Evolutionary conservation across 2,888 invertebrate genomes (phyloP), one percentile per base, ranked within the genome.

Genomic region (Apocheima hispidaria): DNA sequence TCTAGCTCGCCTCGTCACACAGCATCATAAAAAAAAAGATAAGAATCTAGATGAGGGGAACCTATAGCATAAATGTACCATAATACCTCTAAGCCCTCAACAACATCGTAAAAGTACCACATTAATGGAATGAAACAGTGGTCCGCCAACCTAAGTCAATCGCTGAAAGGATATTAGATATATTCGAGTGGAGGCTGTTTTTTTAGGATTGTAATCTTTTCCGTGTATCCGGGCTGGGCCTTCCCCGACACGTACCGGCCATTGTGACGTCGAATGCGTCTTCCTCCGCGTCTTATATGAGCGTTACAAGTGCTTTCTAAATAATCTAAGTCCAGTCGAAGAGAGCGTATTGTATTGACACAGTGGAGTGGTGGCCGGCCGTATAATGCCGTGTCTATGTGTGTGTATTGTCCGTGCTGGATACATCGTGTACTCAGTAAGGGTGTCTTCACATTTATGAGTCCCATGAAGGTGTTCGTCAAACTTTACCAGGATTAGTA

Each of bases 271-370:
- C 75, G 84, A 87, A 88, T 87, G 87, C 89, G 87, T 90, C 92
- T 92, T 91, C 86, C 86, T 86, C 83, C 87, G 88, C 89, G 88
- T 92, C 92, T 93, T 93, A 93, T 93, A 93, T 93, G 93, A 93
- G 90, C 92, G 89, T 92, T 93, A 93, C 92, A 93, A 93, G 93
- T 93, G 93, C 93, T 93, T 93, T 93, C 93, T 93, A 93, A 93
- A 93, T 93, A 93, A 93, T 93, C 93, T 92, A 92, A 93, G 93
- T 93, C 93, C 92, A 89, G 91, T 81, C 86, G 91, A 90, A 90
- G 91, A 91, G 92, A 92, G 90, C 87, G 92, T 93, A 93, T 93
- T 93, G 93, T 93, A 93, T 93, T 93, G 93, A 93, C 93, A 93
- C 81, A 93, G 93, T 90, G 86, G 90, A 92, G 90, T 93, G 92